Evolutionary conservation across 1,140 invertebrate species (phyloP).

Genomic region (Diachasmimorpha longicaudata): DNA sequence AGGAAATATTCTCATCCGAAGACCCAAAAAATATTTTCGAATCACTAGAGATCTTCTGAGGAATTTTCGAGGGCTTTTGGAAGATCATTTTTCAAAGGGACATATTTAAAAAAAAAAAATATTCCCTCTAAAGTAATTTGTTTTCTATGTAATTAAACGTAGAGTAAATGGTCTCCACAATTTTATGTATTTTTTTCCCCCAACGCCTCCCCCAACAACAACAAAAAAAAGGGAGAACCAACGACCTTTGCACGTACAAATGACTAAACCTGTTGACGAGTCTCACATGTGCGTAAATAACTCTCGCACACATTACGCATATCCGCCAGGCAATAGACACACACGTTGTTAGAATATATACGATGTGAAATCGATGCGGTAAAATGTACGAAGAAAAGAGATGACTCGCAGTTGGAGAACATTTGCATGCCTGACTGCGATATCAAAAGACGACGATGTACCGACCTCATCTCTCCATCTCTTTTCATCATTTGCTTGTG

Average conservation of each 20-base stretch:
- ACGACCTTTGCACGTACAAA: background rate
- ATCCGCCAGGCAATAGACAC: background rate
- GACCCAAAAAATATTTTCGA: too few species aligned
- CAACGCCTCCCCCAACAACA: background rate
- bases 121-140: too few species aligned
- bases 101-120: too few species aligned
- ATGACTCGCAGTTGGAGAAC: constrained; percentile 12
- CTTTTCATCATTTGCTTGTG: background rate
- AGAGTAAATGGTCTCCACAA: too few species aligned
- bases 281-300: constrained; percentile 16
- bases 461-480: constrained; percentile 36
- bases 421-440: constrained; percentile 44
- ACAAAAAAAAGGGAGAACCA: background rate
- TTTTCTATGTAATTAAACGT: too few species aligned
- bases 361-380: constrained; percentile 9
- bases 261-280: background rate
- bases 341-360: background rate
- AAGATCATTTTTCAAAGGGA: too few species aligned
- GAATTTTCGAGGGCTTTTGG: too few species aligned
- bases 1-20: too few species aligned
- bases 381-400: background rate
- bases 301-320: constrained; percentile 1
- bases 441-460: constrained; percentile 34
- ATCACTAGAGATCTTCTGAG: too few species aligned
- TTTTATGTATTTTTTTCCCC: too few species aligned